A percentile compares a stretch with the other conserved stretches of the same genome.
These are phyloP conservation scores for Amitus sp. DNA, from an alignment of 2,888 invertebrate species.

Conservation along the genomic window DNA sequence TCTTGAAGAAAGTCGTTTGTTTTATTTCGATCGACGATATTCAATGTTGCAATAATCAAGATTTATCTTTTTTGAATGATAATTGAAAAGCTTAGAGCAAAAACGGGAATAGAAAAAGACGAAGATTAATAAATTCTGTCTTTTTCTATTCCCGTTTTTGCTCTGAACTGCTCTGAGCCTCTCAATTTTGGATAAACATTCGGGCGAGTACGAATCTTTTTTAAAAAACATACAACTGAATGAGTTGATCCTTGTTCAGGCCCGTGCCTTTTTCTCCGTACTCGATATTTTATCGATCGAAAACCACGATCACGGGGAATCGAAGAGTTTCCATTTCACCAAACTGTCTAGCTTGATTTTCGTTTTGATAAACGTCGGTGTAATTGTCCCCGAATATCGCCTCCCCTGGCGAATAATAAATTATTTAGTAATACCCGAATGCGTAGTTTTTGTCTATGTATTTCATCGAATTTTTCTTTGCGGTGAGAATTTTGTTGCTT, in stretches of 20 bases:
- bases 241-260: conserved; percentile 17
- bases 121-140: too few species aligned
- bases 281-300: conserved; percentile 4
- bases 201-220: too few species aligned
- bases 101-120: too few species aligned
- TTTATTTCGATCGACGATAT: too few species aligned
- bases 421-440: conserved; percentile 22
- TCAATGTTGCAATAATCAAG: background rate
- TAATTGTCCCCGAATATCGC: conserved; percentile 16
- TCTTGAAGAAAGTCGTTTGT: too few species aligned
- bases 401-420: conserved; percentile 22
- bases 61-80: background rate
- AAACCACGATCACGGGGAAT: background rate
- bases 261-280: conserved; percentile 24
- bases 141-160: too few species aligned
- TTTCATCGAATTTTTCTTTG: background rate
- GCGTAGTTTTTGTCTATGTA: conserved; percentile 6
- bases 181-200: too few species aligned
- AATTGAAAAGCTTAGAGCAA: too few species aligned
- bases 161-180: too few species aligned
- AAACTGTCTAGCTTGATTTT: background rate
- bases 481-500: background rate
- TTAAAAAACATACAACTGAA: conserved; percentile 12
- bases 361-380: conserved; percentile 5
- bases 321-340: background rate